Evolutionary conservation across 2,113 vertebrate species (phyloP).

Genomic region (Mesembrinibis cayennensis): DNA sequence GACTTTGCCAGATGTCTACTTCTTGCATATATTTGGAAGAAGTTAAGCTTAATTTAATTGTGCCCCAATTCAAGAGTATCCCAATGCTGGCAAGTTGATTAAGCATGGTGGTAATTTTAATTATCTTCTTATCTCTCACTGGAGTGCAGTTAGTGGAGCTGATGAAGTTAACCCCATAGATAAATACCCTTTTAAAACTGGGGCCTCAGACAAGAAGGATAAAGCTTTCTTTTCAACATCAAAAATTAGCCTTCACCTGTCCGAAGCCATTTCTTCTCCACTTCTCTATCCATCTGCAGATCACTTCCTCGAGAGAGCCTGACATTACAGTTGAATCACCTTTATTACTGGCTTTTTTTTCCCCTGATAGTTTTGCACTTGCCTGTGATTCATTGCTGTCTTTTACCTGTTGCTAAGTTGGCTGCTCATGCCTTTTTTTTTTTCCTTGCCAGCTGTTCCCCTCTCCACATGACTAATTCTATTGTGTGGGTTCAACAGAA

Average conservation of each 20-base stretch:
- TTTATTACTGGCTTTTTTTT: not conserved
- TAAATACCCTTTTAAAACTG: not conserved
- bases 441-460: not conserved
- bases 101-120: conserved; percentile 64
- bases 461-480: not conserved
- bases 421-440: not conserved
- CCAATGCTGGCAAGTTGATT: conserved; percentile 58
- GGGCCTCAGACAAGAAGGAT: not conserved
- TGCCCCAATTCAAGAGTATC: conserved; percentile 52
- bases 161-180: conserved; percentile 37
- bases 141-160: conserved; percentile 42
- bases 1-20: conserved; percentile 52
- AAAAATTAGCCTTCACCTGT: not conserved
- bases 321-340: not conserved
- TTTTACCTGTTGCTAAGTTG: not conserved
- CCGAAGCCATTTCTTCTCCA: not conserved
- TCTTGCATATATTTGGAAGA: conserved; percentile 50
- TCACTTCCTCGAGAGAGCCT: not conserved
- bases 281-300: not conserved
- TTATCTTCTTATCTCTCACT: conserved; percentile 59
- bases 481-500: not conserved
- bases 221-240: not conserved
- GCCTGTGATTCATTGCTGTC: not conserved
- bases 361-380: not conserved
- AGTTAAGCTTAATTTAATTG: conserved; percentile 61